Conservation (phyloP, 2,888 invertebrate genomes). For the Megastigmus dorsalis region DNA sequence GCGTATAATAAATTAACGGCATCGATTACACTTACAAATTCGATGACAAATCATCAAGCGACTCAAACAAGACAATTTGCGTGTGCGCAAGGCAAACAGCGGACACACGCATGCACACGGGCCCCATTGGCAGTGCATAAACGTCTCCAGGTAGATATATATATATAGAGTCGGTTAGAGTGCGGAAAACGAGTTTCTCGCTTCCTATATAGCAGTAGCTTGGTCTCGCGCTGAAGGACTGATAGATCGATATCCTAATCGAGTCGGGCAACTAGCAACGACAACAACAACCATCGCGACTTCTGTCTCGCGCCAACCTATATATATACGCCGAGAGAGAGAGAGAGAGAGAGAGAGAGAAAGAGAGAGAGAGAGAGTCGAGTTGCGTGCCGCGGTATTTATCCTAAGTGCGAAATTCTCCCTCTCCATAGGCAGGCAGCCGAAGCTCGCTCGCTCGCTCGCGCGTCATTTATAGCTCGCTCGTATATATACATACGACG, state of each 20-base stretch:
- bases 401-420: conserved; percentile 50
- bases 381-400: conserved; percentile 49
- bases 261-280: conserved; percentile 5
- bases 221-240: not conserved
- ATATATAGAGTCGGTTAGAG: too few species aligned
- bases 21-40: conserved; percentile 18
- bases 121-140: not conserved
- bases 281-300: too few species aligned
- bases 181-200: conserved; percentile 34
- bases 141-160: too few species aligned
- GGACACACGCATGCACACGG: too few species aligned
- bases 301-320: too few species aligned
- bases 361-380: too few species aligned
- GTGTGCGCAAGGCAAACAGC: not conserved
- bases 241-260: conserved; percentile 52
- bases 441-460: too few species aligned
- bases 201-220: not conserved
- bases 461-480: conserved; percentile 34
- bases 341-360: too few species aligned
- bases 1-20: too few species aligned
- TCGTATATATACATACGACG: not conserved
- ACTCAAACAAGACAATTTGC: conserved; percentile 32
- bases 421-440: too few species aligned
- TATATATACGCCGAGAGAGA: too few species aligned
- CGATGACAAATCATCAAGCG: conserved; percentile 39